Evolutionary conservation across 2,797 vertebrate genomes (phyloP).

Genomic region (Taeniopygia guttata): DNA sequence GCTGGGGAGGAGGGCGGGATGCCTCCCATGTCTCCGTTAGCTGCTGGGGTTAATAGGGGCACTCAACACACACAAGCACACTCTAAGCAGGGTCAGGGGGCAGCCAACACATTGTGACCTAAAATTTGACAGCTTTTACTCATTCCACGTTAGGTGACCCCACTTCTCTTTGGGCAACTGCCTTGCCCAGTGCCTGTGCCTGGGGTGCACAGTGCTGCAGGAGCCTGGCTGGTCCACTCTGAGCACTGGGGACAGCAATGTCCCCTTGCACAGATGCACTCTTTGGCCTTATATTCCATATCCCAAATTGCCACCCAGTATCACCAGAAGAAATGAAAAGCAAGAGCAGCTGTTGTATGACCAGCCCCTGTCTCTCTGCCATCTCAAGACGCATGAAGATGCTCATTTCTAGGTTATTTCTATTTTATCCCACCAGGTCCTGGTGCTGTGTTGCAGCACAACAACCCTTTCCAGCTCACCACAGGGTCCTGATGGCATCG

Average conservation of each 20-base stretch:
- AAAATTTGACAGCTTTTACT: slow-evolving; percentile 45
- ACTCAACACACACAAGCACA: slow-evolving; percentile 27
- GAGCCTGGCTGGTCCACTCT: not conserved
- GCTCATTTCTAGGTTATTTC: not conserved
- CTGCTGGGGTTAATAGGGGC: slow-evolving; percentile 57
- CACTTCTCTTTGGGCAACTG: not conserved
- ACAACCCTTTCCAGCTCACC: not conserved
- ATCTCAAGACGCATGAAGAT: not conserved
- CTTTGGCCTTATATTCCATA: not conserved
- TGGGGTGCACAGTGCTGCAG: not conserved
- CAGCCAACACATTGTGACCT: slow-evolving; percentile 53
- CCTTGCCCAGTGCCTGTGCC: not conserved
- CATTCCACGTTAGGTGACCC: not conserved
- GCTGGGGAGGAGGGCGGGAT: not conserved
- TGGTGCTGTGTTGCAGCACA: not conserved
- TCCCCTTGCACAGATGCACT: not conserved
- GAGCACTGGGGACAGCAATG: not conserved
- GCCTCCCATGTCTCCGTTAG: not conserved
- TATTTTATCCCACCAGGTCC: not conserved
- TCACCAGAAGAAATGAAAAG: not conserved
- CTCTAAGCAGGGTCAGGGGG: slow-evolving; percentile 40
- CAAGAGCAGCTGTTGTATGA: not conserved
- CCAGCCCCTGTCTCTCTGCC: not conserved
- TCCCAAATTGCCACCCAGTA: not conserved
- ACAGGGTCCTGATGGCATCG: not conserved